These are phyloP conservation scores for Megaceryle alcyon DNA, from an alignment of 2,797 vertebrate species.

Conservation along the genomic window DNA sequence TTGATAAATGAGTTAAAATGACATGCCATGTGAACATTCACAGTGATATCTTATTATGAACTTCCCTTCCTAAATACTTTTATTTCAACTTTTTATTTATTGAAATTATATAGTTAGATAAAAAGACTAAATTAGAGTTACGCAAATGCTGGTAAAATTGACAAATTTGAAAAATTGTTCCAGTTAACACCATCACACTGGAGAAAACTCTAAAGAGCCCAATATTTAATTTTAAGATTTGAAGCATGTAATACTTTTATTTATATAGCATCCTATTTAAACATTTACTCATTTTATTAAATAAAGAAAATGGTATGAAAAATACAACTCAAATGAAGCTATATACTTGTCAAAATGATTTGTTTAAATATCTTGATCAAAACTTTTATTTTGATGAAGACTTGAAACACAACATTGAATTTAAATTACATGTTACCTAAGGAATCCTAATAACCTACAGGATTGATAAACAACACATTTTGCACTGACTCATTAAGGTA, in stretches of 20 bases:
- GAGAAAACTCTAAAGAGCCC: not conserved
- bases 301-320: not conserved
- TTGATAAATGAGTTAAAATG: not conserved
- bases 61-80: not conserved
- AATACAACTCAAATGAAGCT: not conserved
- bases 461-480: not conserved
- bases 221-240: not conserved
- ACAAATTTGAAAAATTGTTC: not conserved
- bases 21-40: not conserved
- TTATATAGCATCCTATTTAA: not conserved
- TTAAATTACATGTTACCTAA: not conserved
- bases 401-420: not conserved
- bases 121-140: not conserved
- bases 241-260: not conserved
- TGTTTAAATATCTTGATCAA: not conserved
- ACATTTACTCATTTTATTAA: not conserved
- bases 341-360: not conserved
- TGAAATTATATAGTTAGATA: not conserved
- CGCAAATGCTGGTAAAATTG: not conserved
- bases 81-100: not conserved
- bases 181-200: not conserved
- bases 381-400: not conserved
- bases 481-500: conserved; percentile 1
- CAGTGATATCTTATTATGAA: not conserved
- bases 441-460: not conserved